A percentile compares a stretch with the other conserved stretches of the same genome.
These are phyloP conservation scores for Scaptodrosophila latifasciaeformis DNA, from an alignment of 2,888 invertebrate species.

Conservation along the genomic window DNA sequence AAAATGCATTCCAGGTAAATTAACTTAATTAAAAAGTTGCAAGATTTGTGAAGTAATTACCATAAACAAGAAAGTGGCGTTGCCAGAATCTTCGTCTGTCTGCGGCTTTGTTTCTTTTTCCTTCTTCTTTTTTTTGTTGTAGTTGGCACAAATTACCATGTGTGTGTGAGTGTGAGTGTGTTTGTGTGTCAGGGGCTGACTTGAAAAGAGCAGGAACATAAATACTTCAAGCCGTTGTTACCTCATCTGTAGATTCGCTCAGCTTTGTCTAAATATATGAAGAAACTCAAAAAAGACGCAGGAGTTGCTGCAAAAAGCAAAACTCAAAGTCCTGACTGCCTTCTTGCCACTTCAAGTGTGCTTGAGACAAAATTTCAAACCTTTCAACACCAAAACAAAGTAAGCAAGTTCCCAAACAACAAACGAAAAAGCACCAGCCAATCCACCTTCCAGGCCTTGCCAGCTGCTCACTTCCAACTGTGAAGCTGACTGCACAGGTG, in stretches of 20 bases:
- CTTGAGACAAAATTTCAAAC: slow-evolving; percentile 54
- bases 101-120: slow-evolving; percentile 1
- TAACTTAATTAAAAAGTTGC: slow-evolving; percentile 54
- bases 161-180: slow-evolving; percentile 3
- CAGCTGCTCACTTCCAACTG: too few relatives aligned
- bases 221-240: slow-evolving; percentile 42
- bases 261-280: slow-evolving; percentile 11
- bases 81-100: slow-evolving; percentile 17
- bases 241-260: slow-evolving; percentile 37
- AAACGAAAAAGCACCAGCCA: background rate
- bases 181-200: slow-evolving; percentile 4
- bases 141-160: slow-evolving; percentile 5
- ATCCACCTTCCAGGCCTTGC: too few relatives aligned
- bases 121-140: slow-evolving; percentile 12
- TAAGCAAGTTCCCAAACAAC: too few relatives aligned
- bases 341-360: slow-evolving; percentile 45
- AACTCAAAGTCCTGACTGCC: slow-evolving; percentile 9
- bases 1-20: slow-evolving; percentile 28
- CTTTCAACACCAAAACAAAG: slow-evolving; percentile 39
- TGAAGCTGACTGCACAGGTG: background rate
- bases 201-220: slow-evolving; percentile 25
- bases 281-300: slow-evolving; percentile 20
- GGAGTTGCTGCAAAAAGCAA: slow-evolving; percentile 1
- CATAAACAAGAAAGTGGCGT: slow-evolving; percentile 46
- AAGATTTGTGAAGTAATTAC: slow-evolving; percentile 55